These are phyloP conservation scores for Lutjanus erythropterus DNA, from an alignment of 2,113 vertebrate species.

Conservation along the genomic window DNA sequence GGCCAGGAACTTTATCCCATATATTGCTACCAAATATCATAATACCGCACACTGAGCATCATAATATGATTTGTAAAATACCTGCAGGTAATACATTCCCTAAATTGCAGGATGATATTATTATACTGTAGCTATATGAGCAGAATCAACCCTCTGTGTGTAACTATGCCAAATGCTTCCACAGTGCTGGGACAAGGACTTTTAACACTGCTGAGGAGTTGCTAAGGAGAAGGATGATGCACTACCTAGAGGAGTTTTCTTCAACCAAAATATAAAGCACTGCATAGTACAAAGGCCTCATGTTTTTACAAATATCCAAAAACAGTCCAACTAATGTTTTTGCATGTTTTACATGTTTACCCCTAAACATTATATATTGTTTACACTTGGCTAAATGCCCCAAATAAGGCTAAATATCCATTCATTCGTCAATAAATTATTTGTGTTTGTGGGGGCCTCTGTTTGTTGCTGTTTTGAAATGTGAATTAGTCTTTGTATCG, in stretches of 20 bases:
- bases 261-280: not conserved
- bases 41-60: conserved; percentile 14
- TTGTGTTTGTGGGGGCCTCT: too few species aligned
- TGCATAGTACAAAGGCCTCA: not conserved
- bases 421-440: too few species aligned
- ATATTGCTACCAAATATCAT: conserved; percentile 30
- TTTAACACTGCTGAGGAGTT: not conserved
- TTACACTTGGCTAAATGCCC: too few species aligned
- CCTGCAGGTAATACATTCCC: not conserved
- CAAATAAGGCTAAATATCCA: too few species aligned
- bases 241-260: not conserved
- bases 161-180: not conserved
- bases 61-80: conserved; percentile 26
- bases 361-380: not conserved
- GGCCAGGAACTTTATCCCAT: conserved; percentile 15
- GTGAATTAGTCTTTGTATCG: too few species aligned
- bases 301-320: not conserved
- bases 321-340: not conserved
- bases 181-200: not conserved
- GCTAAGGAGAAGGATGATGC: not conserved
- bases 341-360: not conserved
- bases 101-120: not conserved
- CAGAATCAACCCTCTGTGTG: not conserved
- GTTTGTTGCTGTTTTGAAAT: too few species aligned
- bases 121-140: conserved; percentile 9